Percentiles rank a stretch among this genome's conserved stretches.
phyloP scores from a whole-genome alignment of 2,888 invertebrate genomes.

The Harpalus rubripes region DNA sequence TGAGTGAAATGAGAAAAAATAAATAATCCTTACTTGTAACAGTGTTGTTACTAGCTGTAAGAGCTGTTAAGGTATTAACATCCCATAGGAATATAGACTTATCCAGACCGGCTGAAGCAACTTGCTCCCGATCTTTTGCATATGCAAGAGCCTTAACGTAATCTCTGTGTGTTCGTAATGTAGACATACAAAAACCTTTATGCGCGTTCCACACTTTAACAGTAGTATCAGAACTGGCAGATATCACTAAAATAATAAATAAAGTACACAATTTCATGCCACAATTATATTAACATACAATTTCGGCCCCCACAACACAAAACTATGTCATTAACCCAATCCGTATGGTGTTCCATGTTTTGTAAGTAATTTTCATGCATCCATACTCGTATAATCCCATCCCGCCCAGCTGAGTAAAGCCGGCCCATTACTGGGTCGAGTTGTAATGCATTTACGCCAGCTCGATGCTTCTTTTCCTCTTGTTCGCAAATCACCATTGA shows the following conservation, averaged over 20 bases:
- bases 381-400: constrained; percentile 97
- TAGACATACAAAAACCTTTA: constrained; percentile 99
- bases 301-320: constrained; percentile 98
- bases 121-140: constrained; percentile 96
- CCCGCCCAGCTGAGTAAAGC: constrained; percentile 97
- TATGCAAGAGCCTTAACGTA: constrained; percentile 99
- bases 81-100: constrained; percentile 99
- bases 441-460: constrained; percentile 97
- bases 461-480: constrained; percentile 95
- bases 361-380: constrained; percentile 92
- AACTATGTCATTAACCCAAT: constrained; percentile 99
- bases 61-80: constrained; percentile 96
- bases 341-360: constrained; percentile 99
- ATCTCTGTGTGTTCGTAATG: constrained; percentile 97
- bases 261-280: neutral
- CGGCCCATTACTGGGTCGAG: constrained; percentile 92
- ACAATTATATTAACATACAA: constrained; percentile 80
- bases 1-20: neutral
- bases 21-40: constrained; percentile 88
- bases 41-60: constrained; percentile 99
- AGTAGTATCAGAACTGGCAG: constrained; percentile 99
- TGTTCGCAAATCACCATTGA: constrained; percentile 99
- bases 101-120: constrained; percentile 98
- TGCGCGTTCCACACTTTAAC: constrained; percentile 99
- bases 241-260: constrained; percentile 87